phyloP scores from a whole-genome alignment of 2,113 vertebrate species.

The Bufo bufo region DNA sequence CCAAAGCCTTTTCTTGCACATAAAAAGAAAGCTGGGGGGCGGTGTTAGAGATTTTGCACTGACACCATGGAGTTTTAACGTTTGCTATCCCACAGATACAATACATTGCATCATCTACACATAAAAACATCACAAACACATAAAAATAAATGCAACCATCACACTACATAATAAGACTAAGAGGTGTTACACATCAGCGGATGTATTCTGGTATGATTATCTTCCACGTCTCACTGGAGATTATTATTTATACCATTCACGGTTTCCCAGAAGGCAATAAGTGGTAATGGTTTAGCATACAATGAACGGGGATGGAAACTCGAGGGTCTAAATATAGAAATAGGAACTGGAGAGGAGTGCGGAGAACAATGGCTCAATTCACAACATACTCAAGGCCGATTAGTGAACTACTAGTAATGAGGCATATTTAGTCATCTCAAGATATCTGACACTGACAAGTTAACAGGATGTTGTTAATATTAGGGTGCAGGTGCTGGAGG shows the following conservation, averaged over 20 bases:
- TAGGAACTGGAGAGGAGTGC: constrained; percentile 36
- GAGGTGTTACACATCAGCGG: neutral
- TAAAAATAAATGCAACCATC: neutral
- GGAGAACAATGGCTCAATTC: constrained; percentile 44
- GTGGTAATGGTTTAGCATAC: neutral
- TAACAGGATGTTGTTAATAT: neutral
- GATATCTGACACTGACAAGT: neutral
- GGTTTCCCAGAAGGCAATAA: constrained; percentile 14
- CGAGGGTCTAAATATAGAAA: constrained; percentile 41
- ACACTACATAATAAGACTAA: neutral
- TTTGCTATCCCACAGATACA: neutral
- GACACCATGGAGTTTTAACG: too few species aligned
- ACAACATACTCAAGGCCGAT: neutral
- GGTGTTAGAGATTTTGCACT: too few species aligned
- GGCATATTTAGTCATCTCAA: neutral
- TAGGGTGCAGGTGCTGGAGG: neutral
- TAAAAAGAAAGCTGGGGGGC: too few species aligned
- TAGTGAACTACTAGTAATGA: constrained; percentile 14
- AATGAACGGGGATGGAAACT: constrained; percentile 18
- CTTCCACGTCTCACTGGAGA: neutral
- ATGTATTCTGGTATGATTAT: constrained; percentile 16
- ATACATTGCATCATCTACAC: neutral
- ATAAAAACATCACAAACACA: neutral
- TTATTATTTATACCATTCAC: constrained; percentile 35
- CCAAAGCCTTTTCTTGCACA: too few species aligned